Evolutionary conservation across 2,888 invertebrate species (phyloP).

Genomic region (Himalopsyche japonica): DNA sequence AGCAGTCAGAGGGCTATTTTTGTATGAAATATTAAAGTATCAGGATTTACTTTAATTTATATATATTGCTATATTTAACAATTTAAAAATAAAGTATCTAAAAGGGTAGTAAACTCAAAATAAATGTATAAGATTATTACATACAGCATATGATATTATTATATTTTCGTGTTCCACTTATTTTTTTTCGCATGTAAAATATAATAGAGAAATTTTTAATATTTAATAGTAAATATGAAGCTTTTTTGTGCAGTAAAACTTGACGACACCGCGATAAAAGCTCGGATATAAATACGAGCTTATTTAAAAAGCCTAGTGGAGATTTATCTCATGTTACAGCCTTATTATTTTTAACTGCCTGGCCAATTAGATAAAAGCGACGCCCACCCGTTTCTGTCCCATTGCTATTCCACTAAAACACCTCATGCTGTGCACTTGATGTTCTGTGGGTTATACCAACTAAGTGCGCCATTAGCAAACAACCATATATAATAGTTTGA

Average conservation of each 20-base stretch:
- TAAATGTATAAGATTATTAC: too few species aligned
- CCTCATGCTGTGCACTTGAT: background rate
- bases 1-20: too few species aligned
- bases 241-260: background rate
- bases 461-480: background rate
- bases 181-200: too few species aligned
- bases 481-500: too few species aligned
- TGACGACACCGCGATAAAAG: background rate
- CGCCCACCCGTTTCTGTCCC: background rate
- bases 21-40: too few species aligned
- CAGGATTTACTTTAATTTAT: too few species aligned
- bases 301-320: background rate
- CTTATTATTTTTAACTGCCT: slow-evolving; percentile 3
- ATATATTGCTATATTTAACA: too few species aligned
- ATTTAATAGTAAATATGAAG: background rate
- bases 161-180: too few species aligned
- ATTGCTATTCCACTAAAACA: background rate
- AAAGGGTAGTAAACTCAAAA: too few species aligned
- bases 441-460: background rate
- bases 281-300: background rate
- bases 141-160: too few species aligned
- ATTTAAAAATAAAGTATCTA: too few species aligned
- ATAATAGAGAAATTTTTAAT: too few species aligned
- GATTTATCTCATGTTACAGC: background rate
- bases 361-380: background rate